These are phyloP conservation scores for Rhinogobio ventralis DNA, from an alignment of 2,797 vertebrate genomes.

Conservation along the genomic window DNA sequence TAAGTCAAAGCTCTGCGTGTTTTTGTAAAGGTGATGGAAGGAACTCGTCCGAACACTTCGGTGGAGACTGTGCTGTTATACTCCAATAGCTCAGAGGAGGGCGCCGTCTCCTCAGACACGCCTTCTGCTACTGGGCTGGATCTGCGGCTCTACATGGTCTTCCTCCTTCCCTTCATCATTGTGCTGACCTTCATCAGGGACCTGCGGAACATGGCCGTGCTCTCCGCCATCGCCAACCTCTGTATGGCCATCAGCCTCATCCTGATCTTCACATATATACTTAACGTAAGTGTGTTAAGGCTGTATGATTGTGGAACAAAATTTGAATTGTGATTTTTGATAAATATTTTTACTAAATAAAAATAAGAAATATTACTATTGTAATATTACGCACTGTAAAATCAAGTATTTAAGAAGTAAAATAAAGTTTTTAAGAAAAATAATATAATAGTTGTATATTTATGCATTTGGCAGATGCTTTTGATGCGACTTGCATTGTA, in stretches of 20 bases:
- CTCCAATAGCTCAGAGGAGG: slow-evolving; percentile 49
- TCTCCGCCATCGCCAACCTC: slow-evolving; percentile 83
- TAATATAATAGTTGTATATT: too few relatives aligned
- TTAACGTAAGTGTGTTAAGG: slow-evolving; percentile 76
- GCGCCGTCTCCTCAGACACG: not conserved
- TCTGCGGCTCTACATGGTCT: slow-evolving; percentile 85
- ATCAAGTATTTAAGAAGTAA: not conserved
- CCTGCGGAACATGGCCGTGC: slow-evolving; percentile 81
- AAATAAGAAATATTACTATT: not conserved
- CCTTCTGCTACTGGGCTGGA: slow-evolving; percentile 69
- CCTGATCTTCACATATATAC: slow-evolving; percentile 85
- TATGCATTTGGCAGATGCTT: too few relatives aligned
- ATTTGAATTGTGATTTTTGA: accelerated
- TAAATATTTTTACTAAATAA: not conserved
- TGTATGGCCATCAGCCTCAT: slow-evolving; percentile 87
- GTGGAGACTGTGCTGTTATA: slow-evolving; percentile 5
- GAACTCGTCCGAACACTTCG: slow-evolving; percentile 70
- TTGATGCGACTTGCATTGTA: too few relatives aligned
- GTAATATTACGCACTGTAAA: not conserved
- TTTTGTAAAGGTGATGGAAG: slow-evolving; percentile 80
- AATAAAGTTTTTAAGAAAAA: too few relatives aligned
- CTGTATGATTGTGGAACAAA: too few relatives aligned
- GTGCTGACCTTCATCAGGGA: slow-evolving; percentile 85
- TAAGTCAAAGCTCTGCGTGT: slow-evolving; percentile 11
- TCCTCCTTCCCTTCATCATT: slow-evolving; percentile 83